Evolutionary conservation across 2,113 vertebrate species (phyloP).

Genomic region (Sus scrofa): T2T-Sscrofa CM000817.6:20091001-20091500

Average conservation of each 20-base stretch:
- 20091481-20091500: neutral
- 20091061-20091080: neutral
- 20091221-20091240: neutral
- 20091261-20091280: accelerated
- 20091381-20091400: constrained; percentile 8
- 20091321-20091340: neutral
- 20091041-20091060: neutral
- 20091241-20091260: neutral
- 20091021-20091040: neutral
- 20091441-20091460: neutral
- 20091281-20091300: neutral
- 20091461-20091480: neutral
- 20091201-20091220: constrained; percentile 89
- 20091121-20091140: constrained; percentile 89
- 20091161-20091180: constrained; percentile 86
- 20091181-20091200: constrained; percentile 85
- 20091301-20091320: neutral
- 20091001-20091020: neutral
- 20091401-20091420: neutral
- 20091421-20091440: too few species aligned
- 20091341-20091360: neutral
- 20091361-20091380: neutral
- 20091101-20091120: constrained; percentile 79
- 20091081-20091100: neutral
- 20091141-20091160: constrained; percentile 85